phyloP scores from a whole-genome alignment of 2,888 invertebrate genomes.

The Cheilosia vernalis region DNA sequence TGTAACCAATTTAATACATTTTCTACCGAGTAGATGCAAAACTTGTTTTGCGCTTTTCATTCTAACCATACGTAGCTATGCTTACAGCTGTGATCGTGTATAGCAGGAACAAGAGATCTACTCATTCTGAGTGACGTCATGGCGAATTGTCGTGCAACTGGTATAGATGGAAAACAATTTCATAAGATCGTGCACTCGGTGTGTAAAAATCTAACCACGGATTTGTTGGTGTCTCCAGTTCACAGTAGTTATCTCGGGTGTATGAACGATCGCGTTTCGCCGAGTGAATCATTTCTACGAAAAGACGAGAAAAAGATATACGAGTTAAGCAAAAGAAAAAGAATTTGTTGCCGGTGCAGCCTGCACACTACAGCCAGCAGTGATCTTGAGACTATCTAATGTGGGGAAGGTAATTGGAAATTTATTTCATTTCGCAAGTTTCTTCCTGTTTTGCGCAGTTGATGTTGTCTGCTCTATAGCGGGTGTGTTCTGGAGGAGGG shows the following conservation, averaged over 20 bases:
- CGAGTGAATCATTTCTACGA: slow-evolving; percentile 45
- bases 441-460: slow-evolving; percentile 38
- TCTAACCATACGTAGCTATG: neutral
- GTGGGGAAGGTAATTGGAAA: slow-evolving; percentile 18
- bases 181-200: slow-evolving; percentile 18
- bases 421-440: slow-evolving; percentile 34
- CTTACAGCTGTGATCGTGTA: slow-evolving; percentile 1
- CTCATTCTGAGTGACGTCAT: slow-evolving; percentile 64
- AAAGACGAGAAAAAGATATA: slow-evolving; percentile 40
- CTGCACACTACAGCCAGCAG: neutral
- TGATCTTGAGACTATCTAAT: slow-evolving; percentile 51
- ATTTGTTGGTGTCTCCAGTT: neutral
- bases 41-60: slow-evolving; percentile 46
- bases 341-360: slow-evolving; percentile 9
- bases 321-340: slow-evolving; percentile 10
- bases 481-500: neutral
- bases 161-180: slow-evolving; percentile 25
- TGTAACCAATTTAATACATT: slow-evolving; percentile 44
- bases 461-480: no score
- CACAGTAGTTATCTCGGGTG: neutral
- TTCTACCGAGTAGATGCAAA: slow-evolving; percentile 45
- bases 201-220: slow-evolving; percentile 14
- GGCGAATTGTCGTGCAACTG: slow-evolving; percentile 8
- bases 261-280: slow-evolving; percentile 6
- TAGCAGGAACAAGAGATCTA: slow-evolving; percentile 13